Evolutionary conservation across 2,888 invertebrate genomes (phyloP).

Genomic region (Enchytraeus crypticus): DNA sequence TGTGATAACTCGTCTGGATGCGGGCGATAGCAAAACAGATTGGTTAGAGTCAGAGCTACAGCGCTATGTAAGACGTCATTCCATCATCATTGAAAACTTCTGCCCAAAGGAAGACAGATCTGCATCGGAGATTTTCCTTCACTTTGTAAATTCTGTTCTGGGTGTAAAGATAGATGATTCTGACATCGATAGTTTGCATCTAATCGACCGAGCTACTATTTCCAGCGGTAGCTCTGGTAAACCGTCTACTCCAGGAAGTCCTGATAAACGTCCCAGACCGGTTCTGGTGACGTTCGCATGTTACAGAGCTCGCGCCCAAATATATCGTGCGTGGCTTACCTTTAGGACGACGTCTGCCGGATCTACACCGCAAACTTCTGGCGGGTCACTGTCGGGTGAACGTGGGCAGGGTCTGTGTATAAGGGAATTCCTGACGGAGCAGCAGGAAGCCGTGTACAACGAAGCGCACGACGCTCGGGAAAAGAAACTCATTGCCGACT

Average conservation of each 20-base stretch:
- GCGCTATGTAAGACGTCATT: conserved; percentile 8
- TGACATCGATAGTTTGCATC: conserved; percentile 6
- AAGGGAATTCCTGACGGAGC: conserved; percentile 11
- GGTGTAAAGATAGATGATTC: not conserved
- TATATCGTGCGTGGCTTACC: conserved; percentile 10
- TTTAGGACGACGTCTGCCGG: conserved; percentile 3
- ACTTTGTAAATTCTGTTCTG: conserved; percentile 10
- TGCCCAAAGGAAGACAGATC: conserved; percentile 14
- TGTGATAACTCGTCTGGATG: not conserved
- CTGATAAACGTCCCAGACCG: conserved; percentile 13
- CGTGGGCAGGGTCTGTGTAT: conserved; percentile 10
- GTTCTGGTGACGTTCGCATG: conserved; percentile 15
- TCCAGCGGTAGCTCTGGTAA: too few relatives aligned
- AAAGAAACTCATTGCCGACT: conserved; percentile 8
- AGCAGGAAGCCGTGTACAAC: conserved; percentile 8
- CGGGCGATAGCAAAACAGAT: not conserved
- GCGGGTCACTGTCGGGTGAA: conserved; percentile 4
- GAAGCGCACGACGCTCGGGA: conserved; percentile 7
- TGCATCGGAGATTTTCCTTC: conserved; percentile 5
- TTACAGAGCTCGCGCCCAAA: conserved; percentile 7
- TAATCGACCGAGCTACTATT: not conserved
- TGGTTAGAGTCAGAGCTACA: conserved; percentile 10
- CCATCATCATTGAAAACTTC: conserved; percentile 14
- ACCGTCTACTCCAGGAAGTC: not conserved
- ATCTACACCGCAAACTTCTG: not conserved